A percentile compares a stretch with the other conserved stretches of the same genome.
phyloP scores from a whole-genome alignment of 2,888 invertebrate genomes.

The Neoscelio sp. region DNA sequence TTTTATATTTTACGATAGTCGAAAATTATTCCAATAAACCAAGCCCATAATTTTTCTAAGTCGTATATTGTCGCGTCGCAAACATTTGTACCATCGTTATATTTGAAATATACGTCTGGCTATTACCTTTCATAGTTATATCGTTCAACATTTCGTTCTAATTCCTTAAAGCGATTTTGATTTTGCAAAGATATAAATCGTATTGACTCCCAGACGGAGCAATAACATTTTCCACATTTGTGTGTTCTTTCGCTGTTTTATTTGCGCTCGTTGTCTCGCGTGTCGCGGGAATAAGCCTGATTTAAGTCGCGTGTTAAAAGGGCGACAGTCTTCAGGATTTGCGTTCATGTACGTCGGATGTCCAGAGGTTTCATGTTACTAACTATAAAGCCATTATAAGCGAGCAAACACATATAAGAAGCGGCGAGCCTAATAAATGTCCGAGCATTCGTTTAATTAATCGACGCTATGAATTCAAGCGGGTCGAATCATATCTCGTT shows the following conservation, averaged over 20 bases:
- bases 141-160: conserved; percentile 11
- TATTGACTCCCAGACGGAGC: too few relatives aligned
- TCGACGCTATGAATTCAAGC: conserved; percentile 43
- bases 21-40: conserved; percentile 21
- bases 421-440: conserved; percentile 61
- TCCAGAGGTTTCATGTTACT: conserved; percentile 22
- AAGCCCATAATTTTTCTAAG: conserved; percentile 13
- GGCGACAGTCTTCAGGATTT: conserved; percentile 1
- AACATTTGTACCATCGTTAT: conserved; percentile 4
- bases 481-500: conserved; percentile 56
- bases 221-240: neutral
- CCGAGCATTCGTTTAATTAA: conserved; percentile 64
- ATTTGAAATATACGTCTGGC: conserved; percentile 9
- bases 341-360: neutral
- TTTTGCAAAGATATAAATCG: neutral
- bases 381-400: conserved; percentile 27
- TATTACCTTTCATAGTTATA: conserved; percentile 18
- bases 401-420: conserved; percentile 23
- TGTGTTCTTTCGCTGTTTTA: neutral
- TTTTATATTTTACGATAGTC: conserved; percentile 12
- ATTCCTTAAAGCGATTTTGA: neutral
- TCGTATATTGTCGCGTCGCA: neutral
- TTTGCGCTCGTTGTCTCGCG: neutral
- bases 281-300: neutral
- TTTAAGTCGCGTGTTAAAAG: conserved; percentile 4